Percentiles rank a stretch among this genome's conserved stretches.
These are phyloP conservation scores for Pao palembangensis DNA, from an alignment of 2,113 vertebrate genomes.

Conservation along the genomic window DNA sequence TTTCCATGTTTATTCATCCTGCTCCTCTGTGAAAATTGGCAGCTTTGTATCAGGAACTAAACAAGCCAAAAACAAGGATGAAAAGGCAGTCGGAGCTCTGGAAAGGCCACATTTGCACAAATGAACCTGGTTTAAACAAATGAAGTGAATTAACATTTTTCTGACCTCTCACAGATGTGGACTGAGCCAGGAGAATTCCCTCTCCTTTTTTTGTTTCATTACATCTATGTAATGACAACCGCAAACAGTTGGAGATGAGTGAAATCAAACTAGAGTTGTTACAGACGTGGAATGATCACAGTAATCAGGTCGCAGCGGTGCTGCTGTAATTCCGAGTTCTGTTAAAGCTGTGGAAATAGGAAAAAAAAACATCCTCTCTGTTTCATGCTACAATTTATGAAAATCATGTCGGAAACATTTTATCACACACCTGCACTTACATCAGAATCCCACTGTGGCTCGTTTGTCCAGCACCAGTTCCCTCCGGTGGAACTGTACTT, in stretches of 20 bases:
- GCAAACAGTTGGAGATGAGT: slow-evolving; percentile 77
- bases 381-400: no score
- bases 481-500: no score
- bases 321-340: slow-evolving; percentile 30
- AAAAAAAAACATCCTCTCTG: no score
- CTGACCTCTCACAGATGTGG: neutral
- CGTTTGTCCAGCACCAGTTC: no score
- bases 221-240: no score
- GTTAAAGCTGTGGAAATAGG: no score
- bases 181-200: no score
- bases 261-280: slow-evolving; percentile 81
- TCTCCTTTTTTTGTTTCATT: no score
- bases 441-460: no score
- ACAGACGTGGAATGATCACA: slow-evolving; percentile 82
- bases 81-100: neutral
- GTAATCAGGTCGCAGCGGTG: slow-evolving; percentile 65
- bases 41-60: slow-evolving; percentile 3
- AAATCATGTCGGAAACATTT: no score
- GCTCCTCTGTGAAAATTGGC: neutral
- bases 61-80: slow-evolving; percentile 2
- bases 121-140: neutral
- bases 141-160: neutral
- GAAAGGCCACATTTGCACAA: no score
- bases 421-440: no score
- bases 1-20: neutral